Percentiles rank a stretch among this genome's conserved stretches.
Conservation (phyloP, 1,140 invertebrate genomes). For the Oncopodura yosiiana region DNA sequence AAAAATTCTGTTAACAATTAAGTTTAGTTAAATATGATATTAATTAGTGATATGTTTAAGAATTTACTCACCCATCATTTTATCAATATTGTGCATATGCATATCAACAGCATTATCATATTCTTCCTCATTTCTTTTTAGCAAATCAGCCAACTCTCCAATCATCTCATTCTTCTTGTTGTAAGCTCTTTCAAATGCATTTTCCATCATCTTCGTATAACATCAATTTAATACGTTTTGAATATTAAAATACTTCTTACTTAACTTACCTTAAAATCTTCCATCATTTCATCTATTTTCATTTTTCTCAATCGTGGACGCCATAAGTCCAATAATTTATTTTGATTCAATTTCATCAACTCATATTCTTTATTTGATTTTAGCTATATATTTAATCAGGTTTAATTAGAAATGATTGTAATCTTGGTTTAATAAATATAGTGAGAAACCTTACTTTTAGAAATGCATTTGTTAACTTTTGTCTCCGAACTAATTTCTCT, state of each 20-base stretch:
- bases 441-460: slow-evolving; percentile 15
- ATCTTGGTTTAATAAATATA: background rate
- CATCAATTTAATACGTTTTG: background rate
- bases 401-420: background rate
- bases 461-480: slow-evolving; percentile 25
- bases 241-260: background rate
- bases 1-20: slow-evolving; percentile 27
- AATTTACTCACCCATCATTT: slow-evolving; percentile 25
- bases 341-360: slow-evolving; percentile 29
- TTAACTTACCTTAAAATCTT: slow-evolving; percentile 29
- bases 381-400: slow-evolving; percentile 6
- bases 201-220: slow-evolving; percentile 15
- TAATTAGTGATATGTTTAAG: background rate
- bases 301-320: slow-evolving; percentile 30
- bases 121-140: slow-evolving; percentile 26
- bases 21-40: background rate
- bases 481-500: slow-evolving; percentile 24
- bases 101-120: slow-evolving; percentile 28
- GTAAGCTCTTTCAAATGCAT: slow-evolving; percentile 29
- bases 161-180: slow-evolving; percentile 27
- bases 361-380: slow-evolving; percentile 35
- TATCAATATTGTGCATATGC: slow-evolving; percentile 33
- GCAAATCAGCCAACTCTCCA: slow-evolving; percentile 18
- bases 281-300: slow-evolving; percentile 30
- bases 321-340: slow-evolving; percentile 34